These are phyloP conservation scores for Aurelia aurita DNA, from an alignment of 30 jellyfish, hydroid and myxozoan genomes.

Conservation along the genomic window DNA sequence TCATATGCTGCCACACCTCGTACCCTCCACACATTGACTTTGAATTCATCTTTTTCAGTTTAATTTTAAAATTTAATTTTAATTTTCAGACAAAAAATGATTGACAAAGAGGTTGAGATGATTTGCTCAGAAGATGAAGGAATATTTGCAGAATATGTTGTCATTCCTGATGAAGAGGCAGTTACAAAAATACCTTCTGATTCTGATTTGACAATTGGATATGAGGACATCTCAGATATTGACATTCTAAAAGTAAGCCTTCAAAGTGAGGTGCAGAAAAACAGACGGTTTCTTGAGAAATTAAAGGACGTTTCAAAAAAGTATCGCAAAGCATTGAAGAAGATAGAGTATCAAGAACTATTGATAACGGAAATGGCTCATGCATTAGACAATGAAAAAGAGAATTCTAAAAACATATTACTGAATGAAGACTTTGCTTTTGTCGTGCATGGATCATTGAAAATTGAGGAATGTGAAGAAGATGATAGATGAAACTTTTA, in stretches of 20 bases:
- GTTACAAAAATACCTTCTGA: background rate
- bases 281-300: conserved; percentile 60
- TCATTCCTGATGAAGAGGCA: conserved; percentile 57
- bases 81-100: background rate
- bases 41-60: too few relatives aligned
- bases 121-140: conserved; percentile 7
- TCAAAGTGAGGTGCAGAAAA: conserved; percentile 66
- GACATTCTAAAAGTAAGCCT: conserved; percentile 50
- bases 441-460: conserved; percentile 59
- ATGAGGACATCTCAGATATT: conserved; percentile 48
- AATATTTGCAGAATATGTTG: conserved; percentile 53
- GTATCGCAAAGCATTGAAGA: conserved; percentile 68
- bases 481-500: background rate
- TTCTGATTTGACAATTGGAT: conserved; percentile 3
- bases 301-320: conserved; percentile 57
- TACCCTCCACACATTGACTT: too few relatives aligned
- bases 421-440: conserved; percentile 68
- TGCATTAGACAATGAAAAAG: conserved; percentile 52
- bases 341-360: conserved; percentile 65
- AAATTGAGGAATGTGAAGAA: conserved; percentile 79
- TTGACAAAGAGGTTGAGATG: background rate
- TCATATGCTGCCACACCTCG: too few relatives aligned
- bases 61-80: background rate
- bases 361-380: conserved; percentile 60
- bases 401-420: conserved; percentile 47